These are phyloP conservation scores for Chouioia cunea DNA, from an alignment of 2,888 invertebrate species.

Conservation along the genomic window DNA sequence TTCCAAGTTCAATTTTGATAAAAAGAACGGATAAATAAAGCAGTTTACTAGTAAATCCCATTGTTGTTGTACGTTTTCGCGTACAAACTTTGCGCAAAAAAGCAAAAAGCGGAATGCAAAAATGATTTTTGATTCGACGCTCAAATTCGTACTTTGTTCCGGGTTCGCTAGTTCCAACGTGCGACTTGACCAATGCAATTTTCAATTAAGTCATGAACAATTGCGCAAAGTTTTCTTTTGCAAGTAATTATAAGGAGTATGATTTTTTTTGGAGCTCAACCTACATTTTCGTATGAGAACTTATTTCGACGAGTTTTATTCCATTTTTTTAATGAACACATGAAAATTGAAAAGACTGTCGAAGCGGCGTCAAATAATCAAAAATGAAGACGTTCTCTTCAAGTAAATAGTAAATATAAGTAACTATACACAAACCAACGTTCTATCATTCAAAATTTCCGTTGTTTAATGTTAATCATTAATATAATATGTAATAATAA, in stretches of 20 bases:
- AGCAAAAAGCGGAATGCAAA: conserved; percentile 33
- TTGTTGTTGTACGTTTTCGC: conserved; percentile 23
- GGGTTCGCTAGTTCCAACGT: too few relatives aligned
- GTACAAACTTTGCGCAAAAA: conserved; percentile 40
- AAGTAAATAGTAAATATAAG: conserved; percentile 51
- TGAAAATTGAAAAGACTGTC: conserved; percentile 37
- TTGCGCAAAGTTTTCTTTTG: conserved; percentile 43
- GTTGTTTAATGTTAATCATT: conserved; percentile 50
- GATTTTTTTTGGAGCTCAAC: conserved; percentile 34
- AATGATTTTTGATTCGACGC: conserved; percentile 37
- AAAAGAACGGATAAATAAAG: conserved; percentile 20
- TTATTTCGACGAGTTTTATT: conserved; percentile 41
- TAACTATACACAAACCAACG: conserved; percentile 63
- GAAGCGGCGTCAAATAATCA: conserved; percentile 40
- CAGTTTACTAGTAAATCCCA: conserved; percentile 11
- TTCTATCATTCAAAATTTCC: conserved; percentile 56
- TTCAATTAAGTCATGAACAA: conserved; percentile 25
- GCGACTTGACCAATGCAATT: too few relatives aligned
- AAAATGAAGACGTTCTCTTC: conserved; percentile 45
- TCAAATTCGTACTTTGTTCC: conserved; percentile 10
- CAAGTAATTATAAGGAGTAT: conserved; percentile 35
- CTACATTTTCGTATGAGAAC: conserved; percentile 41
- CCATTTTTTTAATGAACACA: conserved; percentile 45
- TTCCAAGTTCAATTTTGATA: conserved; percentile 25
- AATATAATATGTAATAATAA: conserved; percentile 41